A percentile compares a stretch with the other conserved stretches of the same genome.
These are phyloP conservation scores for Reinhardtius hippoglossoides DNA, from an alignment of 2,113 vertebrate species.

Conservation along the genomic window DNA sequence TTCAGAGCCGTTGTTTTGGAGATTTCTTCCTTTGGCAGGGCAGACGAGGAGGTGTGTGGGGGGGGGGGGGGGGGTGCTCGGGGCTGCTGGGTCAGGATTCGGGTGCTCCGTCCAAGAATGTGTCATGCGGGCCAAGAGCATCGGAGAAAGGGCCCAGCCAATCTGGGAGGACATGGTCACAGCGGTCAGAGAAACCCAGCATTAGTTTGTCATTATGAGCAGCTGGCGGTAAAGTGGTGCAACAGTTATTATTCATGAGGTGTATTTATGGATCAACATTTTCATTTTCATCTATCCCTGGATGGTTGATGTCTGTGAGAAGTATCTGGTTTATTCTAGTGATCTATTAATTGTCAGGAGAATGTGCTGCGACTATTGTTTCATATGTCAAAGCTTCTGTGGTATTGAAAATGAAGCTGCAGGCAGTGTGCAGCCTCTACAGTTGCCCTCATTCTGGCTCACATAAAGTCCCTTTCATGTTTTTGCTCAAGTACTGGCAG, in stretches of 20 bases:
- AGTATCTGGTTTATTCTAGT: conserved; percentile 9
- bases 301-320: conserved; percentile 14
- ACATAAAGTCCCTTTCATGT: conserved; percentile 47
- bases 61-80: conserved; percentile 10
- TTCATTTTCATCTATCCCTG: conserved; percentile 49
- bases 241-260: conserved; percentile 48
- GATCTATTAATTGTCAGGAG: conserved; percentile 10
- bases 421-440: not conserved
- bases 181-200: conserved; percentile 31
- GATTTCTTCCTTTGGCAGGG: conserved; percentile 50
- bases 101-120: conserved; percentile 50
- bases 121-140: conserved; percentile 27
- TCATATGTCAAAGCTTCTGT: not conserved
- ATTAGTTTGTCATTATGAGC: conserved; percentile 31
- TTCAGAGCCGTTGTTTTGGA: conserved; percentile 17
- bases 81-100: conserved; percentile 51
- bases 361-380: conserved; percentile 11
- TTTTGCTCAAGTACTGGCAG: conserved; percentile 30
- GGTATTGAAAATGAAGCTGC: conserved; percentile 7
- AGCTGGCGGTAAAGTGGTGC: conserved; percentile 27
- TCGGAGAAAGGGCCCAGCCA: conserved; percentile 17
- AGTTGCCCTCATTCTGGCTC: conserved; percentile 39
- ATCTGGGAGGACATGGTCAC: conserved; percentile 28
- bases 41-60: not conserved
- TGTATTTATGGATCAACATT: conserved; percentile 37